Conservation (phyloP, 2,888 invertebrate species). For the Hirtodrosophila confusa region DNA sequence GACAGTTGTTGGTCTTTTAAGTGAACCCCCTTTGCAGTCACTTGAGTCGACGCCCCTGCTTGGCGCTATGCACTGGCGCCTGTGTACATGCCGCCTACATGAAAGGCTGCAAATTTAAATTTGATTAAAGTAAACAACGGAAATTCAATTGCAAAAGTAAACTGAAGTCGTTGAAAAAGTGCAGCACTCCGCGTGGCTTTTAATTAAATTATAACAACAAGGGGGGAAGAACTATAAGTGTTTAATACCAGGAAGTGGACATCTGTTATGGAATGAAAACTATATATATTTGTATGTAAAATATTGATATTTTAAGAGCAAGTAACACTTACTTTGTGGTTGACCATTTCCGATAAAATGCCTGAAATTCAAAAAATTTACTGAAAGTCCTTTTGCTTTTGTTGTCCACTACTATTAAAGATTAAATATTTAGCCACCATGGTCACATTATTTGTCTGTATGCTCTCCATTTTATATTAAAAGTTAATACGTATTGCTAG, state of each 20-base stretch:
- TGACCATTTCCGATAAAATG: too few relatives aligned
- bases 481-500: too few relatives aligned
- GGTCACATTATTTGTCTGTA: too few relatives aligned
- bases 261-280: not conserved
- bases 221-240: conserved; percentile 4
- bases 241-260: not conserved
- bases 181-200: conserved; percentile 7
- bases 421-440: too few relatives aligned
- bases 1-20: too few relatives aligned
- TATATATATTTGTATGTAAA: too few relatives aligned
- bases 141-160: conserved; percentile 62
- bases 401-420: too few relatives aligned
- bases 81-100: conserved; percentile 33
- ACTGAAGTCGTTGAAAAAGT: conserved; percentile 23
- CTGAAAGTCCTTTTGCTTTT: too few relatives aligned
- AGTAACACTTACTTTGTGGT: too few relatives aligned
- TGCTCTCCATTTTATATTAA: too few relatives aligned
- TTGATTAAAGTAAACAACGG: conserved; percentile 62
- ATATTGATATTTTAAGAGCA: too few relatives aligned
- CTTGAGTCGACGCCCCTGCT: conserved; percentile 20
- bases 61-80: conserved; percentile 29
- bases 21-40: not conserved
- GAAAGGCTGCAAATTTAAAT: conserved; percentile 63
- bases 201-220: conserved; percentile 36
- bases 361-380: too few relatives aligned